Evolutionary conservation across 1,140 invertebrate species (phyloP), one percentile per base, ranked within the genome.

Genomic region (Drosophila albomicans): DNA sequence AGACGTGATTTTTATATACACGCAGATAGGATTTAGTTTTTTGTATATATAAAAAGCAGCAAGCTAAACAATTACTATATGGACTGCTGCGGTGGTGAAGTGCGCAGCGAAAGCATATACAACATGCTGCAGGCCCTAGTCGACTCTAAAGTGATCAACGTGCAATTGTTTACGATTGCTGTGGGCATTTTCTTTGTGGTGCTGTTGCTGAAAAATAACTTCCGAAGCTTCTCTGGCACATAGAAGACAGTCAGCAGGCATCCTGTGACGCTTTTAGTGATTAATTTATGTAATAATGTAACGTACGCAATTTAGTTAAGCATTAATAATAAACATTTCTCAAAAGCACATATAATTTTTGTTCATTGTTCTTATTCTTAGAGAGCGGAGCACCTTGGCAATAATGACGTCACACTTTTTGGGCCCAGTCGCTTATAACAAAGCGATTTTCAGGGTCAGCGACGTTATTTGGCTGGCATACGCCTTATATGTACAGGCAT

Each of bases 151-250:
- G 75, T 92, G 46, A 84, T 92, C 52, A 91, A 89, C 66, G 86
- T 92, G 25, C 84, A 91, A 77, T 75, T 92, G 20, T 79, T 92
- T 56, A 90, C 91, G 6, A 88, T 91, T 66, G 91, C 91, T 43
- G 88, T 92, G 61, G 91, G 91, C n/a, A 90, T 92, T 63, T 86
- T 92, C 57, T 92, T 92, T 70, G 72, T 92, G 7, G 78, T 92
- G 20, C 64, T 92, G 68, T 61, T 92, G 65, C 38, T 92, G 41
- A 92, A 92, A 59, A 92, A 92, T 63, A 88, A 89, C 59, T 92
- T 91, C 59, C 70, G 87, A 28, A 87, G 79, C 64, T 91, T 92
- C 57, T 92, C 82, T 45, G 91, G 91, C 52, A 92, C 87, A 72
- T 92, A 79, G 63, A 46, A 51, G 16, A 38, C 6, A 0, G 30